These are phyloP conservation scores for Pollenia griseotomentosa DNA, from an alignment of 2,888 invertebrate genomes.

Conservation along the genomic window DNA sequence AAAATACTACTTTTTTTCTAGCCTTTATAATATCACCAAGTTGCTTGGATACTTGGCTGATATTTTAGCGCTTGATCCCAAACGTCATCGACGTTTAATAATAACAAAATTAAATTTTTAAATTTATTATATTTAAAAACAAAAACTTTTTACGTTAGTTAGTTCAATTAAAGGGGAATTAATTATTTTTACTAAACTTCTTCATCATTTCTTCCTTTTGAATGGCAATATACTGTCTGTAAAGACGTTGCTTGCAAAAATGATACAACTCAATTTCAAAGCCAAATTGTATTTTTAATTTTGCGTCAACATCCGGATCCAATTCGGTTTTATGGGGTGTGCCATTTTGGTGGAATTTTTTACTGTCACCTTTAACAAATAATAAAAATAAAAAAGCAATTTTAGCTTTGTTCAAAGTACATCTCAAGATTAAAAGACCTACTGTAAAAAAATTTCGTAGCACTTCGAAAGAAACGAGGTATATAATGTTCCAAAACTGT, in stretches of 20 bases:
- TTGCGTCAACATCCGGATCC: slow-evolving; percentile 88
- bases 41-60: too few relatives aligned
- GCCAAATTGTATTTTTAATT: slow-evolving; percentile 92
- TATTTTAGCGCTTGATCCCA: too few relatives aligned
- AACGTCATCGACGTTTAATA: too few relatives aligned
- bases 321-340: slow-evolving; percentile 77
- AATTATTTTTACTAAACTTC: not conserved
- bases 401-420: too few relatives aligned
- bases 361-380: slow-evolving; percentile 55
- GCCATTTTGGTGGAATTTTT: slow-evolving; percentile 75
- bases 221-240: slow-evolving; percentile 80
- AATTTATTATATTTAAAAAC: too few relatives aligned
- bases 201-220: slow-evolving; percentile 72
- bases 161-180: not conserved
- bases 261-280: slow-evolving; percentile 87
- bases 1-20: too few relatives aligned
- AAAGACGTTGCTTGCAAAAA: slow-evolving; percentile 81
- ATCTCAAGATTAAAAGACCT: not conserved
- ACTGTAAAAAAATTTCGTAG: slow-evolving; percentile 86
- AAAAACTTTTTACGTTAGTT: too few relatives aligned
- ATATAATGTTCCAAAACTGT: slow-evolving; percentile 92
- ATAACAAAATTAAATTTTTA: too few relatives aligned
- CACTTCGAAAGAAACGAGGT: slow-evolving; percentile 92
- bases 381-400: not conserved
- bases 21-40: too few relatives aligned